Conservation (phyloP, 2,888 invertebrate species). For the Asteroscopus sphinx region DNA sequence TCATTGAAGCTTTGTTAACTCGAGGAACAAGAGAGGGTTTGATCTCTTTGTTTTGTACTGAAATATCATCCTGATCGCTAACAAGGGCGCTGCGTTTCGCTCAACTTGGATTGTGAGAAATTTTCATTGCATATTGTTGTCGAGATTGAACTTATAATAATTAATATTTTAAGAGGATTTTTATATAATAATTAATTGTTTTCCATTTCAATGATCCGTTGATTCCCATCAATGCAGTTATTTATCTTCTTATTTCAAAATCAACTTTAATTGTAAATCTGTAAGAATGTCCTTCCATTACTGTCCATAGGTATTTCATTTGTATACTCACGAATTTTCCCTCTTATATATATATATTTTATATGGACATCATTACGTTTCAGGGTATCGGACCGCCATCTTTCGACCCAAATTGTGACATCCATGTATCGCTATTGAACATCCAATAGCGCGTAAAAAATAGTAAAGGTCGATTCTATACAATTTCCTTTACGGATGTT, state of each 20-base stretch:
- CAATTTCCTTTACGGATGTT: conserved; percentile 28
- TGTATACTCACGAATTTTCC: not conserved
- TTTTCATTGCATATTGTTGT: conserved; percentile 3
- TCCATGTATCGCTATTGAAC: conserved; percentile 41
- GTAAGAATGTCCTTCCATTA: too few species aligned
- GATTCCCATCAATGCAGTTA: not conserved
- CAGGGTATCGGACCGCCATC: conserved; percentile 18
- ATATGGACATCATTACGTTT: conserved; percentile 32
- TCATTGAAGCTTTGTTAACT: conserved; percentile 80
- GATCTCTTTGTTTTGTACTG: conserved; percentile 79
- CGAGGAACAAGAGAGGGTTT: conserved; percentile 70
- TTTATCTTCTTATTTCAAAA: conserved; percentile 1
- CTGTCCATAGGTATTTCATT: conserved; percentile 9
- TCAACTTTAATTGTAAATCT: too few species aligned
- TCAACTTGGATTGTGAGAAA: conserved; percentile 20
- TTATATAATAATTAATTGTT: not conserved
- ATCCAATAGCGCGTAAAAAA: conserved; percentile 32
- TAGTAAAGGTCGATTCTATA: conserved; percentile 15
- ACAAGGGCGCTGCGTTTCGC: conserved; percentile 58
- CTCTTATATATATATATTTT: conserved; percentile 2
- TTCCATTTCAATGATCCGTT: too few species aligned
- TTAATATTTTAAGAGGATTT: not conserved
- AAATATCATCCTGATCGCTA: conserved; percentile 75
- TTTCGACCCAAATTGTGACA: conserved; percentile 36
- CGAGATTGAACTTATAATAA: not conserved